A percentile compares a stretch with the other conserved stretches of the same genome.
Evolutionary conservation across 2,888 invertebrate species (phyloP).

Genomic region (Heliconius erato): DNA sequence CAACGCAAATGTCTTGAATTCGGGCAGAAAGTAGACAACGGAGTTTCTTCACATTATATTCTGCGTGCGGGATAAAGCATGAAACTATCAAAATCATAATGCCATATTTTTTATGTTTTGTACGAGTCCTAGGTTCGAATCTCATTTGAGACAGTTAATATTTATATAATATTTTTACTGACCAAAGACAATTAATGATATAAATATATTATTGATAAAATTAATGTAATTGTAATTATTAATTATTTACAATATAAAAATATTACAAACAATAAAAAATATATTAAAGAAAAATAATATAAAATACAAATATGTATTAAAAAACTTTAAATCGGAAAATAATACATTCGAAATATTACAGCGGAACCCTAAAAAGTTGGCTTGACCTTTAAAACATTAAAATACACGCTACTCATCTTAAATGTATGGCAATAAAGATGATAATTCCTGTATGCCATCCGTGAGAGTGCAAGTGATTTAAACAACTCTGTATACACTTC

Average conservation of each 20-base stretch:
- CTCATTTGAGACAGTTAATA: too few species aligned
- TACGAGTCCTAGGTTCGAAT: too few species aligned
- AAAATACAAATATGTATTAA: neutral
- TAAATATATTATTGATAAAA: too few species aligned
- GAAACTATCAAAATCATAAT: neutral
- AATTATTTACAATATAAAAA: neutral
- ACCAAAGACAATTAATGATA: too few species aligned
- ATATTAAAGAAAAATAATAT: neutral
- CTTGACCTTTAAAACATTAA: constrained; percentile 17
- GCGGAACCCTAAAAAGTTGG: neutral
- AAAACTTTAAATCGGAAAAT: neutral
- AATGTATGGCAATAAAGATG: constrained; percentile 2
- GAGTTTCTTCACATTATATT: neutral
- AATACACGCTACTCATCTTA: constrained; percentile 18
- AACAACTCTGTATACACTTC: constrained; percentile 7
- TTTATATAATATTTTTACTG: too few species aligned
- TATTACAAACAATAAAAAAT: neutral
- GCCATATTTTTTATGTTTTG: neutral
- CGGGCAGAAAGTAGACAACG: neutral
- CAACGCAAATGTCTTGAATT: too few species aligned
- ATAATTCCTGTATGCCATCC: constrained; percentile 1
- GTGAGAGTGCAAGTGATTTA: constrained; percentile 30
- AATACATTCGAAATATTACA: neutral
- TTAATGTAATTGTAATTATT: too few species aligned
- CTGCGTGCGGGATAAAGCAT: neutral